Evolutionary conservation across 2,797 vertebrate genomes (phyloP).

Genomic region (Hephaestus fuliginosus): DNA sequence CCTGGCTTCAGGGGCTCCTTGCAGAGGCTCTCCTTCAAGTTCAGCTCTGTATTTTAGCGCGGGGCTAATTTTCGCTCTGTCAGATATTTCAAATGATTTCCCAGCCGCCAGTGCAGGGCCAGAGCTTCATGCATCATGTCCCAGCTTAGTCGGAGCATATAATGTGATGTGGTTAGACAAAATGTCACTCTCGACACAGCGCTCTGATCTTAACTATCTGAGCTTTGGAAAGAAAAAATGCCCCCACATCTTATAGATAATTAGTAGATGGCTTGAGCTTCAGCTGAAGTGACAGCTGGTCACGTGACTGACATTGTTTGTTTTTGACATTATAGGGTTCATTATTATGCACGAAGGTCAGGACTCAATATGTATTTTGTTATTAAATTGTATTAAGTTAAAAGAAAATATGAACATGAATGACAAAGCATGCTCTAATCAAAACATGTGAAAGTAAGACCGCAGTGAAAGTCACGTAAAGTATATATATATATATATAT

Average conservation of each 20-base stretch:
- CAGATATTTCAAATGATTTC: slow-evolving; percentile 58
- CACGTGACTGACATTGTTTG: neutral
- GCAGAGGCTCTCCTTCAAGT: slow-evolving; percentile 33
- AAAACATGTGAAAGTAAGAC: neutral
- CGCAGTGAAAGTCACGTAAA: neutral
- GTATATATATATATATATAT: too few species aligned
- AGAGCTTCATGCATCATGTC: slow-evolving; percentile 48
- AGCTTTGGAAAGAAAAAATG: neutral
- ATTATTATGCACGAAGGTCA: neutral
- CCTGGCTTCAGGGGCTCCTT: slow-evolving; percentile 18
- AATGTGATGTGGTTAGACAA: slow-evolving; percentile 43
- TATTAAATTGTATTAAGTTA: neutral
- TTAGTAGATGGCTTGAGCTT: neutral
- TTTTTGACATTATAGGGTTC: neutral
- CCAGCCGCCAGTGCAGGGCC: slow-evolving; percentile 27
- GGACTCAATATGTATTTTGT: neutral
- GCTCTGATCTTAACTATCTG: slow-evolving; percentile 10
- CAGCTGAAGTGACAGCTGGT: neutral
- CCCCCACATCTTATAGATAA: neutral
- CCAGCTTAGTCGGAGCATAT: slow-evolving; percentile 41
- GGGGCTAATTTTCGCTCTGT: slow-evolving; percentile 57
- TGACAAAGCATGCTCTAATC: neutral
- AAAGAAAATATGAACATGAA: neutral
- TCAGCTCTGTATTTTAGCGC: slow-evolving; percentile 43
- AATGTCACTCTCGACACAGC: slow-evolving; percentile 26